Evolutionary conservation across 1,140 invertebrate genomes (phyloP).

Genomic region (Drosophila pachea): DNA sequence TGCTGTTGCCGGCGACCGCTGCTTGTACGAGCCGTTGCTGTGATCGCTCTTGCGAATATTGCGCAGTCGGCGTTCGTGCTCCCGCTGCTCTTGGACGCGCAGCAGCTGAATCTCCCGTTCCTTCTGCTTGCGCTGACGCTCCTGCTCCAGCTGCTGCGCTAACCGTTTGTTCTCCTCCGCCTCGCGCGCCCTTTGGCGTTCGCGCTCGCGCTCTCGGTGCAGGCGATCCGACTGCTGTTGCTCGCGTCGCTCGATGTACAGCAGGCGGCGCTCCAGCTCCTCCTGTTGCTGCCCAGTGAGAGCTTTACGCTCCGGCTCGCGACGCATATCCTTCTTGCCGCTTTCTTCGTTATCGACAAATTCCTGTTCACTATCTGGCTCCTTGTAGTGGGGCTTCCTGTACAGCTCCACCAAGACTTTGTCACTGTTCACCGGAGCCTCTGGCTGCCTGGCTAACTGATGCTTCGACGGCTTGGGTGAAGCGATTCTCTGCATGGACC

Average conservation of each 20-base stretch:
- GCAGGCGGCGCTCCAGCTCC: not conserved
- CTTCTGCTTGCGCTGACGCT: not conserved
- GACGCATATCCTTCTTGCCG: too few species aligned
- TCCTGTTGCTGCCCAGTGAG: too few species aligned
- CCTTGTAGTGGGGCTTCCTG: not conserved
- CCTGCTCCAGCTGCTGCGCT: not conserved
- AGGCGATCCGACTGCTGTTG: not conserved
- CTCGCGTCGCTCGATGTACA: slow-evolving; percentile 3
- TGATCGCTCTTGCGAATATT: not conserved
- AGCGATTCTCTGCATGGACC: too few species aligned
- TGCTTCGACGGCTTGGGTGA: too few species aligned
- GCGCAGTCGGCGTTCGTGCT: slow-evolving; percentile 21
- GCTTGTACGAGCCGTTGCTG: not conserved
- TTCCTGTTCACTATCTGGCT: not conserved
- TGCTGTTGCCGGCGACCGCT: not conserved
- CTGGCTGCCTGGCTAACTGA: too few species aligned
- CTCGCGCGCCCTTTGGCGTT: not conserved
- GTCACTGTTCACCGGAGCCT: too few species aligned
- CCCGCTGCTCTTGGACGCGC: slow-evolving; percentile 19
- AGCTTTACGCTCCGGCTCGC: too few species aligned
- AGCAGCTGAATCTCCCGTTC: slow-evolving; percentile 2
- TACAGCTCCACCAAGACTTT: slow-evolving; percentile 1
- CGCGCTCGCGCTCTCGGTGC: slow-evolving; percentile 1
- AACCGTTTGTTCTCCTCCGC: not conserved
- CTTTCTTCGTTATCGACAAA: too few species aligned